Evolutionary conservation across 1,140 invertebrate genomes (phyloP).

Genomic region (Achatina immaculata): DNA sequence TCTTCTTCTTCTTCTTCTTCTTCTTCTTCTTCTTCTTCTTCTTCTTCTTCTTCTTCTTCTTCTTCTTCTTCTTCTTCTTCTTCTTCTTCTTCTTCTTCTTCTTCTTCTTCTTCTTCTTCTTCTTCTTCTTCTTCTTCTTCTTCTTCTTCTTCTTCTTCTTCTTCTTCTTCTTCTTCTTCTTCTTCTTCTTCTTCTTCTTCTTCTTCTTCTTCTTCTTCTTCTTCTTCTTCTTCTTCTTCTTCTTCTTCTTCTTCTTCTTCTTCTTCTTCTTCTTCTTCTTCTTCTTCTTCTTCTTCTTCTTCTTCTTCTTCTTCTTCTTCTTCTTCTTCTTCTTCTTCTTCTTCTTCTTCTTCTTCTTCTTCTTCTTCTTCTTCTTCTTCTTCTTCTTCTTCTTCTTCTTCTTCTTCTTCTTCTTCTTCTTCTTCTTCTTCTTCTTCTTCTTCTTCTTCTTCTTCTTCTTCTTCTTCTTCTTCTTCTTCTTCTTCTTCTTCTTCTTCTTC

Average conservation of each 20-base stretch:
- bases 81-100: not conserved
- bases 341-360: not conserved
- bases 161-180: not conserved
- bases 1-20: not conserved
- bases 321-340: not conserved
- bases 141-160: not conserved
- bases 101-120: not conserved
- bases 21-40: not conserved
- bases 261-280: not conserved
- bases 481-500: not conserved
- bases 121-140: too few relatives aligned
- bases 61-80: not conserved
- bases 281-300: not conserved
- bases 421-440: not conserved
- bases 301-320: not conserved
- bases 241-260: not conserved
- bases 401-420: not conserved
- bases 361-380: not conserved
- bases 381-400: not conserved
- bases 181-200: not conserved
- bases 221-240: not conserved
- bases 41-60: not conserved
- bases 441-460: not conserved
- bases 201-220: not conserved
- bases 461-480: not conserved